phyloP scores from a whole-genome alignment of 2,888 invertebrate genomes.

The Cremastinae sp. region DNA sequence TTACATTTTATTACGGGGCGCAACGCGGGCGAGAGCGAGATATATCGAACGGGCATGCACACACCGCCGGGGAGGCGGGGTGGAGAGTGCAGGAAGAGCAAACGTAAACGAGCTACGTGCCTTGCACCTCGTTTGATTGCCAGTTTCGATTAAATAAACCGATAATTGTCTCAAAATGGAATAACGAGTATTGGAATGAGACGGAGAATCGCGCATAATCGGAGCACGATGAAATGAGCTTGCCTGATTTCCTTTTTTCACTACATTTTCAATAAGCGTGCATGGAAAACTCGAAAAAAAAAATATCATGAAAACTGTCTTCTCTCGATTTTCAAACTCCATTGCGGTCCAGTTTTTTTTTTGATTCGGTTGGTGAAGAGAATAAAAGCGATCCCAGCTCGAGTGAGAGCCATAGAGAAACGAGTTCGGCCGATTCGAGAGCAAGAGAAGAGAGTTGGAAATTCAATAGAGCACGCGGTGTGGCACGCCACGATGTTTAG shows the following conservation, averaged over 20 bases:
- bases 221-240: conserved; percentile 21
- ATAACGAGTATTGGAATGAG: conserved; percentile 61
- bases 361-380: conserved; percentile 23
- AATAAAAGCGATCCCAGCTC: conserved; percentile 71
- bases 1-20: neutral
- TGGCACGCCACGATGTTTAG: conserved; percentile 61
- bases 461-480: conserved; percentile 63
- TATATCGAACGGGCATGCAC: conserved; percentile 29
- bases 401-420: conserved; percentile 26
- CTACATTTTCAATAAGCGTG: conserved; percentile 21
- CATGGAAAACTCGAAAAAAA: neutral
- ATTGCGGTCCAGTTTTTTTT: too few relatives aligned
- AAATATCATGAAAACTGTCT: conserved; percentile 17
- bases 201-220: conserved; percentile 19
- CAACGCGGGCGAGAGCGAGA: neutral
- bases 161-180: conserved; percentile 75
- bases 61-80: conserved; percentile 30
- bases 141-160: conserved; percentile 76
- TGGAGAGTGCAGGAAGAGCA: conserved; percentile 17
- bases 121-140: conserved; percentile 68
- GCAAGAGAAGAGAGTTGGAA: conserved; percentile 56
- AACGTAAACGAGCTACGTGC: conserved; percentile 56
- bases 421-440: conserved; percentile 4
- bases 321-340: conserved; percentile 10
- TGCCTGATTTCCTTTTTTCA: conserved; percentile 8